These are phyloP conservation scores for Brachyopa scutellaris DNA, from an alignment of 2,888 invertebrate species.

Conservation along the genomic window DNA sequence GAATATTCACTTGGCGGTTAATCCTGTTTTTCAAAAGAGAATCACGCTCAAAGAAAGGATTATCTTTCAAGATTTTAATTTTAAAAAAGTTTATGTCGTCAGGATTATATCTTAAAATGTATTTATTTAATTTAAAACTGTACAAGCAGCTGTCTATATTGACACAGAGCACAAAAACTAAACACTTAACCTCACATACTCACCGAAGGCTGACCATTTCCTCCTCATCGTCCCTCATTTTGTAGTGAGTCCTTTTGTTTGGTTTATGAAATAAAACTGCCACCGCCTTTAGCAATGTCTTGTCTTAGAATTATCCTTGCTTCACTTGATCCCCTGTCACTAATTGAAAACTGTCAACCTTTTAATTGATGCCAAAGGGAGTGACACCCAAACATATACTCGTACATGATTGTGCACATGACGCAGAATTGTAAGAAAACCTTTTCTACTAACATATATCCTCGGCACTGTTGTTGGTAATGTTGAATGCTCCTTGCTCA, in stretches of 20 bases:
- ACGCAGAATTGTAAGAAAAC: slow-evolving; percentile 29
- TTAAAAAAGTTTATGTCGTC: too few species aligned
- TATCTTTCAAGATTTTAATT: too few species aligned
- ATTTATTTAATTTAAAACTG: too few species aligned
- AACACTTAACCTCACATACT: too few species aligned
- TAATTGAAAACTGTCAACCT: slow-evolving; percentile 67
- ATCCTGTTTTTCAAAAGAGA: background rate
- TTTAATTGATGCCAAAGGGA: slow-evolving; percentile 62
- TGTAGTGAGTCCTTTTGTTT: slow-evolving; percentile 13
- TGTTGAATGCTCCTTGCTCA: slow-evolving; percentile 27
- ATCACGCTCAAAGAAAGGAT: too few species aligned
- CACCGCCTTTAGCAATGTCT: background rate
- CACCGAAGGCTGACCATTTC: slow-evolving; percentile 60
- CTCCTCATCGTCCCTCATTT: slow-evolving; percentile 61
- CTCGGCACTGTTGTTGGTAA: slow-evolving; percentile 23
- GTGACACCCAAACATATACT: slow-evolving; percentile 32
- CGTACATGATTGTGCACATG: too few species aligned
- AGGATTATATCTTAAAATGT: too few species aligned
- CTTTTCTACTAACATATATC: slow-evolving; percentile 26
- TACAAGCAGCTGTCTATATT: background rate
- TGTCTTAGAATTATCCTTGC: slow-evolving; percentile 39
- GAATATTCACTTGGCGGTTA: background rate
- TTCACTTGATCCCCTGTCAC: slow-evolving; percentile 55
- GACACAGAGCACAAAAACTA: background rate
- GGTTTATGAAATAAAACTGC: slow-evolving; percentile 15